Evolutionary conservation across 2,888 invertebrate species (phyloP), one percentile per base, ranked within the genome.

Genomic region (Drosophila neotestacea): DNA sequence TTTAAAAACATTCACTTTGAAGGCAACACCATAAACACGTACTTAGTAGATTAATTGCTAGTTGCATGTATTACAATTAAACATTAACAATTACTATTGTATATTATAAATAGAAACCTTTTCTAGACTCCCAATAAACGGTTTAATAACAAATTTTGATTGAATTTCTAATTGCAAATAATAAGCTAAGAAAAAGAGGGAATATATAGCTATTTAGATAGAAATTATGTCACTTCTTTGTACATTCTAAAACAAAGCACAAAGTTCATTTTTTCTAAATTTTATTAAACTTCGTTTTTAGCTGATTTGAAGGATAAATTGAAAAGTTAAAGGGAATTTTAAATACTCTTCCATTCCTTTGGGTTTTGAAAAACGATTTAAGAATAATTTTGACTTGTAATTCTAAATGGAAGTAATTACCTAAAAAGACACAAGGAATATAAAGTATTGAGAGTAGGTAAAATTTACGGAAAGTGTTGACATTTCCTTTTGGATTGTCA

Each of bases 11-110:
- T 27, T 38, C 32, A 55, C 13, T 6, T 32, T 5, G 32, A 32
- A 36, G 36, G 44, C 48, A 28, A 55, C 38, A 51, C 44, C 58
- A 79, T 52, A 44, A 3, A 56, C 55, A 56, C 34, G 55, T 70
- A 71, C 66, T 74, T 72, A 77, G 64, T 75, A 73, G 82, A 73
- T 70, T 71, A 82, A 77, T 72, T 79, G 70, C 70, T 82, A 77
- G 63, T 67, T 75, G 70, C 82, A 86, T 83, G 54, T 68, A 81
- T 81, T 71, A 77, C 74, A 62, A 63, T 77, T 67, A 73, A 63
- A 55, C 63, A 73, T 77, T 44, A 67, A 63, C 34, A 63, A 71
- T 59, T 76, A 71, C 55, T 39, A 71, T 62, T 76, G 65, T 75
- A 75, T 70, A 72, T 64, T 67, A 75, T 67, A 60, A 60, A 60